Evolutionary conservation across 1,140 invertebrate genomes (phyloP).

Genomic region (Diabrotica virgifera): DNA sequence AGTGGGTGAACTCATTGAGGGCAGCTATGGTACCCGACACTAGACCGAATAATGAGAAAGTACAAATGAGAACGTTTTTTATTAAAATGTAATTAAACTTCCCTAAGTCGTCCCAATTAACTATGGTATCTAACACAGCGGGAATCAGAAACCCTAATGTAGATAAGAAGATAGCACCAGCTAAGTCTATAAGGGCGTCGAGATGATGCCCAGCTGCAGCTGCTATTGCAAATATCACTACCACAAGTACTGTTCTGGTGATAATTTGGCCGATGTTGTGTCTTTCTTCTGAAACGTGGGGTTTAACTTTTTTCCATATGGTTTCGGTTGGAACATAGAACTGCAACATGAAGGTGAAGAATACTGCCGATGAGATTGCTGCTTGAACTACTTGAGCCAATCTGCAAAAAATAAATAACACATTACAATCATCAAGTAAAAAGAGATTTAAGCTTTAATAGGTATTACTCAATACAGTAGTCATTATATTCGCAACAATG

Average conservation of each 20-base stretch:
- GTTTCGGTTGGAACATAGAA: conserved; percentile 85
- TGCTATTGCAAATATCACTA: conserved; percentile 68
- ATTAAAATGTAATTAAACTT: conserved; percentile 58
- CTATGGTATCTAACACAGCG: conserved; percentile 74
- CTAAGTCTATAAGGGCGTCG: conserved; percentile 83
- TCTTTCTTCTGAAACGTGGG: conserved; percentile 52
- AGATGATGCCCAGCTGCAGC: conserved; percentile 77
- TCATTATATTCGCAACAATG: no score
- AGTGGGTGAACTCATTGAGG: conserved; percentile 1
- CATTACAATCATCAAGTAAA: background rate
- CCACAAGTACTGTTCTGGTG: conserved; percentile 55
- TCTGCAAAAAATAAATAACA: conserved; percentile 44
- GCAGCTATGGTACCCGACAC: conserved; percentile 54
- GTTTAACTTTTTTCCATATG: conserved; percentile 56
- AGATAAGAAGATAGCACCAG: conserved; percentile 88
- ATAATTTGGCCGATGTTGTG: conserved; percentile 65
- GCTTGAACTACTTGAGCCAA: conserved; percentile 75
- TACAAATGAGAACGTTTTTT: conserved; percentile 62
- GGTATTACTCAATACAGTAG: no score
- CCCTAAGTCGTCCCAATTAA: conserved; percentile 59
- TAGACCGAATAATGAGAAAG: conserved; percentile 62
- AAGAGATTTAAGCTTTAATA: background rate
- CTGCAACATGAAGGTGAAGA: conserved; percentile 86
- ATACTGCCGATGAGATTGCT: conserved; percentile 80
- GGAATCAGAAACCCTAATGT: conserved; percentile 83